Evolutionary conservation across 2,888 invertebrate species (phyloP), one percentile per base, ranked within the genome.

Genomic region (Syrista parreyssii): DNA sequence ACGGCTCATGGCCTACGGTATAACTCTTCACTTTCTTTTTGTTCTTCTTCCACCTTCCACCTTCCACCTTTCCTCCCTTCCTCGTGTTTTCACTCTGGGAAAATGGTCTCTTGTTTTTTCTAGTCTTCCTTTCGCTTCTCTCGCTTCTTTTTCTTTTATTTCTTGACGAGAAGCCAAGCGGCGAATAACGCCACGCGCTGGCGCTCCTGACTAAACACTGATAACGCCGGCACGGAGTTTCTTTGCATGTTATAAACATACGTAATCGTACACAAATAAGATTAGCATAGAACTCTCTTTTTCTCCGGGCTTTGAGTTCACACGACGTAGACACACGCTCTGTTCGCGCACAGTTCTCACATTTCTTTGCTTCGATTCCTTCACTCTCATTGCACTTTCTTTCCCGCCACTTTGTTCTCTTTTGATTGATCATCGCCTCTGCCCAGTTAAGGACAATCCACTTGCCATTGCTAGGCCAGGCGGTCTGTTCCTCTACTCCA

Each of bases 171-270:
- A 40, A 40, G 80, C 81, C 81, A 80, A 83, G 82, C 84, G 85
- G 85, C 86, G 82, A 81, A 82, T 79, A 82, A 82, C 84, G 84
- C 84, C 83, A 82, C 84, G 82, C 81, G 81, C 86, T 84, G 86
- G 83, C 84, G 84, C 87, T 89, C 91, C 91, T 91, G 91, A 90
- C 91, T 91, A 91, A 91, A 91, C 91, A 91, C 87, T 89, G 91
- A 91, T 91, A 91, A 91, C 90, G 88, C 86, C 82, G 81, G 84
- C 83, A 81, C 82, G 84, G 89, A 88, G 89, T 90, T 90, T 90
- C 91, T 91, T 91, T 91, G 90, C 91, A 90, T 91, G 90, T 89
- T 90, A 91, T 90, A 91, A 91, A 91, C 91, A 91, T 90, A 89
- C 90, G 89, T 91, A 91, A 91, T 91, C 90, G 89, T 91, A 91